Base-by-base conservation (phyloP, 2,797 vertebrate species). In the Rhinatrema bivittatum region DNA sequence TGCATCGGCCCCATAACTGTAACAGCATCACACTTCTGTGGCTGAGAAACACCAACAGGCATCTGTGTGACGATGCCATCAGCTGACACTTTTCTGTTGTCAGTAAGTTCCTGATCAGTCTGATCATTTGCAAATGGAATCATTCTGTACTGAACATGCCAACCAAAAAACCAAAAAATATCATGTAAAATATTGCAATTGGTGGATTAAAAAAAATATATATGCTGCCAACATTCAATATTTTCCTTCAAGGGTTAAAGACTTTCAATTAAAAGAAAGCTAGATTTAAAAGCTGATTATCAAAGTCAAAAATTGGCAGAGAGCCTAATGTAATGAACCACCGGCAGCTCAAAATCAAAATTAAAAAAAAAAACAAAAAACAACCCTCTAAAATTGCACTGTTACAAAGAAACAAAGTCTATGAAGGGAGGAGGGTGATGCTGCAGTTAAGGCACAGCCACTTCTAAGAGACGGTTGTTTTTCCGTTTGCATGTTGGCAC, bases 381-480 rank as follows among this genome's bases (percentile, higher is more conserved):
- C 35, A 65, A 62, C 65, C 56, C 36, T 41, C 57, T 59, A 32
- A 56, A 84, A 91, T 81, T 87, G 87, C 86, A 88, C 85, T 69
- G 62, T 79, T 54, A 77, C 61, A 68, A 73, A 50, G 65, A 61
- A 70, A 56, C 40, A 57, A 74, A 21, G 73, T 79, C 74, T 62
- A 4, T 68, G 54, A 52, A 53, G 47, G 46, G 61, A 56, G 43
- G 29, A 22, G 48, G 40, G 19, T 31, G 32, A 27, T 66, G 71
- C 5, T 56, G 72, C 15, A 63, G 66, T 32, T 84, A 76, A 6
- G 96, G 91, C 36, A 99, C 91, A 3, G 89, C 90, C 46, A 99
- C 95, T 78, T 99, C 96, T 29, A 99, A 87, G 46, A 98, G 90
- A 7, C 93, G 88, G 69, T 97, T 97, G 84, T 94, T 99, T 87